Evolutionary conservation across 2,888 invertebrate genomes (phyloP).

Genomic region (Watsonalla cultraria): DNA sequence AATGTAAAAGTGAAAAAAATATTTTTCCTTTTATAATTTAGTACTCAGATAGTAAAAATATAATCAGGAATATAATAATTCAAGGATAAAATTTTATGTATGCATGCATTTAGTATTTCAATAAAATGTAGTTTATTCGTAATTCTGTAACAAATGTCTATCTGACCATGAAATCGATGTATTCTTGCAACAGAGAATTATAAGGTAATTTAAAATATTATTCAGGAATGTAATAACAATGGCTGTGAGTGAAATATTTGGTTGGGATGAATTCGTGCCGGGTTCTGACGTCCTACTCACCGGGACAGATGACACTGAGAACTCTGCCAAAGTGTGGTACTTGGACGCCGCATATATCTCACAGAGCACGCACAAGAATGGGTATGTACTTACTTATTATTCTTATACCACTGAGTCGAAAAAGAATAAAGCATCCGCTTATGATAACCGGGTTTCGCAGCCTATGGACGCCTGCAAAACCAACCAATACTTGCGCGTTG

Average conservation of each 20-base stretch:
- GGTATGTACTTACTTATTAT: constrained; percentile 33
- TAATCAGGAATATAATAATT: too few relatives aligned
- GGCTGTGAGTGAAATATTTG: constrained; percentile 56
- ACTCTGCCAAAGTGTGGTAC: constrained; percentile 67
- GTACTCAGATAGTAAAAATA: too few relatives aligned
- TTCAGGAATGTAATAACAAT: constrained; percentile 62
- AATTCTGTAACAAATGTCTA: background rate
- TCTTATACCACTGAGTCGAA: background rate
- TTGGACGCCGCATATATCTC: constrained; percentile 59
- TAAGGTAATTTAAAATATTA: constrained; percentile 1
- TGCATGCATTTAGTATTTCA: too few relatives aligned
- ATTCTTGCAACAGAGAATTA: too few relatives aligned
- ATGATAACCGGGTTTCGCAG: too few relatives aligned
- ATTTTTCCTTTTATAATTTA: too few relatives aligned
- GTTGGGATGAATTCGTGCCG: constrained; percentile 58
- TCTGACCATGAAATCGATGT: background rate
- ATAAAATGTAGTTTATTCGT: background rate
- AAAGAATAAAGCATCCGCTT: too few relatives aligned
- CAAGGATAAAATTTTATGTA: too few relatives aligned
- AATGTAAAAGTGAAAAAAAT: too few relatives aligned
- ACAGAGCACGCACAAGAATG: constrained; percentile 50
- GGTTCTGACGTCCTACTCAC: constrained; percentile 63
- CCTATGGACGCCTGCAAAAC: too few relatives aligned
- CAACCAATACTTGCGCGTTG: too few relatives aligned
- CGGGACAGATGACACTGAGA: constrained; percentile 57